These are phyloP conservation scores for Microctonus hyperodae DNA, from an alignment of 2,888 invertebrate species.

Conservation along the genomic window DNA sequence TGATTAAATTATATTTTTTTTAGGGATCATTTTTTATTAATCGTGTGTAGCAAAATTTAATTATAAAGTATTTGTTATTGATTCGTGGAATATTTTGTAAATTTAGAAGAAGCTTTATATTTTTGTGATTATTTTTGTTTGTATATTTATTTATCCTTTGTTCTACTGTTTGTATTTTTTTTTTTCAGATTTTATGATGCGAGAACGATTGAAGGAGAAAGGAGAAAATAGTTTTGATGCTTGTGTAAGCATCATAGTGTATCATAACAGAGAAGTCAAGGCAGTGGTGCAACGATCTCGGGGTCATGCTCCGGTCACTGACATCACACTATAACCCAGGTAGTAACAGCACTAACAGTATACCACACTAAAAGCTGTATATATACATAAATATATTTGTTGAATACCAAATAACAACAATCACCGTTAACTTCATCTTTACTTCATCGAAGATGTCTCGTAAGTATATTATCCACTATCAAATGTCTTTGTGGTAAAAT, in stretches of 20 bases:
- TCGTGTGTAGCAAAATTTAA: too few relatives aligned
- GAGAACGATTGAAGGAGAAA: slow-evolving; percentile 20
- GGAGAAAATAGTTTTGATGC: slow-evolving; percentile 3
- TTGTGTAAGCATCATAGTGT: slow-evolving; percentile 2
- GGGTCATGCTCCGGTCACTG: slow-evolving; percentile 61
- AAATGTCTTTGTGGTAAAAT: too few relatives aligned
- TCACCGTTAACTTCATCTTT: not conserved
- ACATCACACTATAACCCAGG: slow-evolving; percentile 51
- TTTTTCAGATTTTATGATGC: slow-evolving; percentile 19
- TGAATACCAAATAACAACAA: not conserved
- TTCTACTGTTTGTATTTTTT: not conserved
- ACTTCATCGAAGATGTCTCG: not conserved
- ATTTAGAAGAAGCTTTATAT: too few relatives aligned
- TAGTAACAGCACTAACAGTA: slow-evolving; percentile 30
- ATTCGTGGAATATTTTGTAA: too few relatives aligned
- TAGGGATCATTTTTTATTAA: too few relatives aligned
- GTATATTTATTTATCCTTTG: not conserved
- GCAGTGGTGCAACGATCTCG: slow-evolving; percentile 58
- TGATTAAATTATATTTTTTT: too few relatives aligned
- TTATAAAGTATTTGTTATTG: too few relatives aligned
- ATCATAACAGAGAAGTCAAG: slow-evolving; percentile 30
- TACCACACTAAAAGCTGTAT: not conserved
- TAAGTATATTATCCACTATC: not conserved
- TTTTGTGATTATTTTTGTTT: not conserved
- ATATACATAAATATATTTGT: not conserved